phyloP scores from a whole-genome alignment of 1,140 invertebrate genomes.

The Lamellibrachia luymesi region DNA sequence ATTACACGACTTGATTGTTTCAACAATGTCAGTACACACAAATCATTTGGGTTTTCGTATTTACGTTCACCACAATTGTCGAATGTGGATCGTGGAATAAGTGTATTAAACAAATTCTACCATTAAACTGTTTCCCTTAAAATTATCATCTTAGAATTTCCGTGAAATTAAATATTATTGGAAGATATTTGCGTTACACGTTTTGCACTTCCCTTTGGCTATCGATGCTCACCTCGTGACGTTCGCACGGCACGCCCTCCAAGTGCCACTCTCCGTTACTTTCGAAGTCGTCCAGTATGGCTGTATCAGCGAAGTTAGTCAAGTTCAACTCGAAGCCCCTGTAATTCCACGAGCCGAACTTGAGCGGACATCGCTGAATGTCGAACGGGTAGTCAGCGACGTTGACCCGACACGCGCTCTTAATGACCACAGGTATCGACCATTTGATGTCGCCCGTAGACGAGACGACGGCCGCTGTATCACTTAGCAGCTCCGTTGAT shows the following conservation, averaged over 20 bases:
- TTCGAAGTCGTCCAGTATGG: constrained; percentile 8
- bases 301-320: constrained; percentile 61
- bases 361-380: constrained; percentile 88
- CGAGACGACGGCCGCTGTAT: background rate
- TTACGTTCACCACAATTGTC: too few species aligned
- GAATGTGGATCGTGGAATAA: too few species aligned
- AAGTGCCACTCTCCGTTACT: background rate
- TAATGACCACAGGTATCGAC: constrained; percentile 95
- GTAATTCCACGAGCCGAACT: constrained; percentile 84
- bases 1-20: too few species aligned
- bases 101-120: too few species aligned
- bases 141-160: too few species aligned
- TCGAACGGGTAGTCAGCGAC: constrained; percentile 83
- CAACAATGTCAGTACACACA: too few species aligned
- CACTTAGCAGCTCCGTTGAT: background rate
- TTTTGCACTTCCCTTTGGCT: too few species aligned
- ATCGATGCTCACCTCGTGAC: constrained; percentile 14
- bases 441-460: constrained; percentile 79
- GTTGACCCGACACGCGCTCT: constrained; percentile 97
- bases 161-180: too few species aligned
- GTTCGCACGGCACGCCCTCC: background rate
- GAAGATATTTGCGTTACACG: too few species aligned
- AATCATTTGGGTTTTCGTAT: too few species aligned
- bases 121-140: too few species aligned
- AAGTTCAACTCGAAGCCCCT: constrained; percentile 60